Evolutionary conservation across 2,797 vertebrate genomes (phyloP).

Genomic region (Vultur gryphus): DNA sequence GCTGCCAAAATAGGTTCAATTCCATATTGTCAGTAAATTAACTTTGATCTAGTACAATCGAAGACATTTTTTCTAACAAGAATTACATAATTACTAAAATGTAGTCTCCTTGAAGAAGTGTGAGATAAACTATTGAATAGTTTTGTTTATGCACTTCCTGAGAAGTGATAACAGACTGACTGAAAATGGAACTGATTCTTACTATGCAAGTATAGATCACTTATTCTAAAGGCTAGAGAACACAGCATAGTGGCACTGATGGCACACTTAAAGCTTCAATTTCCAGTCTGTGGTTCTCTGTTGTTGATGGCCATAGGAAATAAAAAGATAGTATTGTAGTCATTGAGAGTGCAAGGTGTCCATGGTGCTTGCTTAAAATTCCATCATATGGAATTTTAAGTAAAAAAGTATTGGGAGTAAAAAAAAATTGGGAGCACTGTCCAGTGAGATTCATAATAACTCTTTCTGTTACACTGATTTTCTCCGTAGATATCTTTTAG

Average conservation of each 20-base stretch:
- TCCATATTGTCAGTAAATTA: not conserved
- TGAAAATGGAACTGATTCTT: not conserved
- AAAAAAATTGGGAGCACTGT: not conserved
- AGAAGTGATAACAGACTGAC: not conserved
- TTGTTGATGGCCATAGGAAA: not conserved
- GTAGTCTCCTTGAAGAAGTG: not conserved
- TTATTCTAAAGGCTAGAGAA: not conserved
- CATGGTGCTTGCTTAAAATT: not conserved
- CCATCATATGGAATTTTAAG: too few species aligned
- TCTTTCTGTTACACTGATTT: not conserved
- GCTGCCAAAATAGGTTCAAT: not conserved
- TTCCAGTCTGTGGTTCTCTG: not conserved
- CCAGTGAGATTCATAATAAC: not conserved
- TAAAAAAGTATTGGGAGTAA: too few species aligned
- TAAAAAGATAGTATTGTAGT: not conserved
- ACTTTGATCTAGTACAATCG: not conserved
- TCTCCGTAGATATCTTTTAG: not conserved
- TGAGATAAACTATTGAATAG: not conserved
- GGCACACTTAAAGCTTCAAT: not conserved
- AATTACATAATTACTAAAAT: not conserved
- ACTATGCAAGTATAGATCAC: not conserved
- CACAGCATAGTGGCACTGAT: not conserved
- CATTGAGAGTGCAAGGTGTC: not conserved
- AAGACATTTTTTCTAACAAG: not conserved
- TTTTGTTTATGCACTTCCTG: not conserved